Conservation (phyloP, 2,113 vertebrate genomes). For the Gambusia affinis region DNA sequence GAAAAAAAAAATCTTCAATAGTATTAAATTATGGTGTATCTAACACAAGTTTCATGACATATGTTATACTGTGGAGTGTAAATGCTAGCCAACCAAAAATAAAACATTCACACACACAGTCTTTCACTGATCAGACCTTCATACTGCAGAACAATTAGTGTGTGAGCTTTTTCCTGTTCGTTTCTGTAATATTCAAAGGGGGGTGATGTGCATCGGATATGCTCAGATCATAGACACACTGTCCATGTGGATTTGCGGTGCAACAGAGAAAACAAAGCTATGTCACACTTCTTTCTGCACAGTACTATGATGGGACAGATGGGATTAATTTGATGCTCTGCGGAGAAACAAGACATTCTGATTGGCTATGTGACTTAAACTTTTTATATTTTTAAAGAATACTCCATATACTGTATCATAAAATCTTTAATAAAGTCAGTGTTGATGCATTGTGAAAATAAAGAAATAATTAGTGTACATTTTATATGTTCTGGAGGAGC, state of each 20-base stretch:
- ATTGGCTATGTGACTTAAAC: neutral
- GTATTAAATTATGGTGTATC: no score
- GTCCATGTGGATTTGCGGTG: no score
- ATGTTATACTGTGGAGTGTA: neutral
- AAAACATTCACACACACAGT: neutral
- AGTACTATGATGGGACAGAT: neutral
- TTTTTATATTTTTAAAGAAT: slow-evolving; percentile 20
- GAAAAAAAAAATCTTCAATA: no score
- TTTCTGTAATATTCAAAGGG: neutral
- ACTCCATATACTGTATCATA: slow-evolving; percentile 23
- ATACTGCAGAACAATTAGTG: neutral
- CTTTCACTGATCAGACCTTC: neutral
- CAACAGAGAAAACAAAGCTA: neutral
- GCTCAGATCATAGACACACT: neutral
- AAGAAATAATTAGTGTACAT: slow-evolving; percentile 21
- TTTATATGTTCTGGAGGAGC: slow-evolving; percentile 36
- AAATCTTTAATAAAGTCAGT: slow-evolving; percentile 16
- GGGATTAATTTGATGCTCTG: neutral
- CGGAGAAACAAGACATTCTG: neutral
- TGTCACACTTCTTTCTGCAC: neutral
- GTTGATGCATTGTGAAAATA: slow-evolving; percentile 26
- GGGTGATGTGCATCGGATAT: neutral
- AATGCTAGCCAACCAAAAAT: neutral
- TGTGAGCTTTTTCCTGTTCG: neutral
- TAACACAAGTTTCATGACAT: no score